phyloP scores from a whole-genome alignment of 2,797 vertebrate species.

The Eleutherodactylus coqui region DNA sequence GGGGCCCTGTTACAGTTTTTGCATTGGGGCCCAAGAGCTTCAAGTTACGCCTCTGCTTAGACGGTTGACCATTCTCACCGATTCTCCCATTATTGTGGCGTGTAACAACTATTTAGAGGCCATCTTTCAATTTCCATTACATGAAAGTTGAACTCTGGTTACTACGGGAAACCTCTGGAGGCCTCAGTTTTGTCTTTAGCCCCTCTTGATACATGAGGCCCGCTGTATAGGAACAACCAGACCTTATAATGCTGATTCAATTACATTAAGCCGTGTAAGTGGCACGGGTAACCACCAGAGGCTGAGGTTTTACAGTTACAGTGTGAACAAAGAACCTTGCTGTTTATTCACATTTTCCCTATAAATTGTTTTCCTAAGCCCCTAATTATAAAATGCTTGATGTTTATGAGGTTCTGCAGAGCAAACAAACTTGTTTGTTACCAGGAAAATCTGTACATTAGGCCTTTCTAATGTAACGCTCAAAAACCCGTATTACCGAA shows the following conservation, averaged over 20 bases:
- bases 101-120: background rate
- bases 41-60: too few species aligned
- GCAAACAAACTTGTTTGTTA: constrained; percentile 60
- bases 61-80: too few species aligned
- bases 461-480: constrained; percentile 3
- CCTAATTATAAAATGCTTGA: constrained; percentile 59
- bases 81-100: too few species aligned
- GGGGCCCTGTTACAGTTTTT: too few species aligned
- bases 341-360: constrained; percentile 60
- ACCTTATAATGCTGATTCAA: background rate
- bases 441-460: constrained; percentile 45
- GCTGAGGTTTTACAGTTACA: constrained; percentile 56
- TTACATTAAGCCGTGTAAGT: background rate
- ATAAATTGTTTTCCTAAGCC: constrained; percentile 60
- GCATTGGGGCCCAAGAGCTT: too few species aligned
- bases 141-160: background rate
- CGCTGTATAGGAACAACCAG: background rate
- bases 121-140: background rate
- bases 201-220: background rate
- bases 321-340: constrained; percentile 56
- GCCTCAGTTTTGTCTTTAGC: background rate
- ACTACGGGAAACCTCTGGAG: too few species aligned
- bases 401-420: constrained; percentile 61
- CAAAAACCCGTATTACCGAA: constrained; percentile 34
- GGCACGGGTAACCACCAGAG: constrained; percentile 44